Evolutionary conservation across 2,888 invertebrate species (phyloP), one percentile per base, ranked within the genome.

Genomic region (Catocala sponsa): DNA sequence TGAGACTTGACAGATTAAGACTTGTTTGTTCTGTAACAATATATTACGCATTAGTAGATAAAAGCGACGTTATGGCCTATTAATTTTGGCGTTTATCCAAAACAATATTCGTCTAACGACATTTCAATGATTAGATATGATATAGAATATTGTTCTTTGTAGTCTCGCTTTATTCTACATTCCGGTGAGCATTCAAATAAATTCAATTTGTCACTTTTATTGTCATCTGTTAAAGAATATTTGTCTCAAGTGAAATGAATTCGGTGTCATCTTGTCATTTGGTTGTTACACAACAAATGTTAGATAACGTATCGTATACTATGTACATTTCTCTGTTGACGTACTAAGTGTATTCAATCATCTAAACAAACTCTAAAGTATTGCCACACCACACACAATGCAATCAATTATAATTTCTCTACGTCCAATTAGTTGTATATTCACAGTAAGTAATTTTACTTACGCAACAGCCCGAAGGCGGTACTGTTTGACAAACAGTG

Each of bases 21-120:
- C 25, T 25, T 25, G 4, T 25, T 25, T 25, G 25, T 25, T 25
- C 4, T 25, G 25, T 2, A 25, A 25, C 25, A 25, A 25, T 25
- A 25, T 25, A 25, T 25, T 25, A 25, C 25, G 25, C 25, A 25
- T 25, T 4, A 25, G 25, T 25, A 25, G 25, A 25, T 25, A 25
- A 25, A 25, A 25, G 70, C 52, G 49, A 57, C 44, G 65, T 63
- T 61, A 71, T 75, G 62, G 53, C 59, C 25, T 35, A 75, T 65
- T 75, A 60, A 72, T 69, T 61, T 73, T 81, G 82, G 83, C 82
- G 63, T 64, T 59, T 63, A 59, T 75, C 83, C 82, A 82, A 83
- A 74, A 58, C 47, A 54, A 51, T 61, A 50, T 69, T 56, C 47
- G 59, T 47, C 44, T 63, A 56, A 55, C 57, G 48, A 50, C 64